Evolutionary conservation across 2,888 invertebrate species (phyloP).

Genomic region (Danaus chrysippus): DNA sequence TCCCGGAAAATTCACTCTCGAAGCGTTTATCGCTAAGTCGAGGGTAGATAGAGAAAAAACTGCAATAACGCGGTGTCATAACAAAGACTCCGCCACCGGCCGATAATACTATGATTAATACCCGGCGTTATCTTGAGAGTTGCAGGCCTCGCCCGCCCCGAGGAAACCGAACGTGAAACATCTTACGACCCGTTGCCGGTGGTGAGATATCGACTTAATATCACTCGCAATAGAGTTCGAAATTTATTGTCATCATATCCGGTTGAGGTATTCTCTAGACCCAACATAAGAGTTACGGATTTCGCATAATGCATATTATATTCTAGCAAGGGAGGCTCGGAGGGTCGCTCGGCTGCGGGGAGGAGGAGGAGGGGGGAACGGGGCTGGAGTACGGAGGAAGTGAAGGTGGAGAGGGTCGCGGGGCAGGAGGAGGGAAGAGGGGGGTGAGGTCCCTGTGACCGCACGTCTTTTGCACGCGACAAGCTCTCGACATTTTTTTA

Average conservation of each 20-base stretch:
- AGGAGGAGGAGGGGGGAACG: slow-evolving; percentile 33
- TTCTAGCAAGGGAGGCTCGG: slow-evolving; percentile 46
- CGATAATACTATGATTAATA: slow-evolving; percentile 79
- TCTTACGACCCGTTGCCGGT: slow-evolving; percentile 26
- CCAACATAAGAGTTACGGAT: slow-evolving; percentile 76
- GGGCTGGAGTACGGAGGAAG: slow-evolving; percentile 37
- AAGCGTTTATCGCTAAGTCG: slow-evolving; percentile 62
- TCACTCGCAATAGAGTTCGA: slow-evolving; percentile 28
- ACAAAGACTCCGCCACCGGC: slow-evolving; percentile 72
- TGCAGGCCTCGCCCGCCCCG: slow-evolving; percentile 64
- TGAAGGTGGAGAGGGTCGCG: slow-evolving; percentile 32
- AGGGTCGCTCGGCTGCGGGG: slow-evolving; percentile 40
- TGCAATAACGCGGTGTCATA: slow-evolving; percentile 78
- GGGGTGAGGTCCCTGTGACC: slow-evolving; percentile 61
- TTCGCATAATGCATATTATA: slow-evolving; percentile 79
- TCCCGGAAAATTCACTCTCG: slow-evolving; percentile 77
- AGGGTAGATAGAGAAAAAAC: slow-evolving; percentile 75
- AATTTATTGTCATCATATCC: slow-evolving; percentile 26
- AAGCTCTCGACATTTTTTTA: slow-evolving; percentile 78
- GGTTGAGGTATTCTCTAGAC: slow-evolving; percentile 67
- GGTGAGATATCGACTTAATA: slow-evolving; percentile 28
- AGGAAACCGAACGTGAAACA: slow-evolving; percentile 41
- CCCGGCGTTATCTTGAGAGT: slow-evolving; percentile 75
- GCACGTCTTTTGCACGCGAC: slow-evolving; percentile 78
- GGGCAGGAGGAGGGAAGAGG: slow-evolving; percentile 31